phyloP scores from a whole-genome alignment of 2,113 vertebrate genomes.

The Platichthys stellatus region DNA sequence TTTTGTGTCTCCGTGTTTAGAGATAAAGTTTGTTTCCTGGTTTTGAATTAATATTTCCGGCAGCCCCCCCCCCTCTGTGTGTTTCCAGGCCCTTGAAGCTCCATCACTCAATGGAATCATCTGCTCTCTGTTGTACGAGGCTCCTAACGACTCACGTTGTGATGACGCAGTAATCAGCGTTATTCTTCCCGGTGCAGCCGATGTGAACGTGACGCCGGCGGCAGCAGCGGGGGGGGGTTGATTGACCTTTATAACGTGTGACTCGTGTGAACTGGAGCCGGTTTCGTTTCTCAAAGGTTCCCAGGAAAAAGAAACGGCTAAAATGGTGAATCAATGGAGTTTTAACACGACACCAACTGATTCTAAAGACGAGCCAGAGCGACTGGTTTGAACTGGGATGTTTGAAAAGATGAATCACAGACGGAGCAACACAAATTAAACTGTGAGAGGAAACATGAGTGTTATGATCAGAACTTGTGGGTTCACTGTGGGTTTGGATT shows the following conservation, averaged over 20 bases:
- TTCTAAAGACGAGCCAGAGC: not conserved
- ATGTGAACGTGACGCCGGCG: no score
- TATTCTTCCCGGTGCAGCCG: no score
- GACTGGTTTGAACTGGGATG: not conserved
- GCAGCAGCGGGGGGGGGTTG: conserved; percentile 32
- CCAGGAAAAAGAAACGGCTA: not conserved
- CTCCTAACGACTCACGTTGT: conserved; percentile 46
- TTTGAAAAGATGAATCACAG: conserved; percentile 6
- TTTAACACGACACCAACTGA: conserved; percentile 36
- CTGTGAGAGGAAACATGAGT: no score
- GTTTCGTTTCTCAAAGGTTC: not conserved
- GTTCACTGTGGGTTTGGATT: no score
- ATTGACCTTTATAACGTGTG: conserved; percentile 40
- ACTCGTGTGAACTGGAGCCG: not conserved
- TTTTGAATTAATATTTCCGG: no score
- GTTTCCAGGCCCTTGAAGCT: not conserved
- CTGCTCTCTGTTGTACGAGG: conserved; percentile 21
- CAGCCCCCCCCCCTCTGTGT: no score
- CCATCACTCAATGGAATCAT: conserved; percentile 19
- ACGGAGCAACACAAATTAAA: not conserved
- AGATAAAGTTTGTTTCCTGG: no score
- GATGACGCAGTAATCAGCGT: conserved; percentile 38
- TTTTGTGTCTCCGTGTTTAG: no score
- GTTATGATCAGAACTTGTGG: no score
- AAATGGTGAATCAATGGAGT: not conserved